Base-by-base conservation (phyloP, 2,888 invertebrate species). In the Ectobius pallidus region DNA sequence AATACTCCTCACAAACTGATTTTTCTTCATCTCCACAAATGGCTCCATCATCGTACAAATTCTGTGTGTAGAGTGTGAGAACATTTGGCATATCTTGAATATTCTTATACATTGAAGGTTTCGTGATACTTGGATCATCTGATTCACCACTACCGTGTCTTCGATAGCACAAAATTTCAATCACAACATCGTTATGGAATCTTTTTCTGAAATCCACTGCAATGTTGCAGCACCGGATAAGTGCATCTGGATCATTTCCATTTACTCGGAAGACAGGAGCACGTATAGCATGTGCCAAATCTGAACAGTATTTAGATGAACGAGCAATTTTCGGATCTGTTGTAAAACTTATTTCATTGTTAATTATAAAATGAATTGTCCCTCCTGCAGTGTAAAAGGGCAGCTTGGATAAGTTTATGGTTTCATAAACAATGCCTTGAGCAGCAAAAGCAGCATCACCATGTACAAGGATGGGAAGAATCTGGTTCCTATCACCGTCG, bases 181-280 rank as follows among this genome's bases (percentile, higher is more conserved):
- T 86, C 25, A 95, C 91, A 69, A 92, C 91, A 83, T 96, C 95
- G 82, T 94, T 95, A 82, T 92, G 92, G 86, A 94, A 97, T 70
- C 87, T 89, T 77, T 92, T 89, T 78, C 96, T 89, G 74, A 52
- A 98, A 81, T 96, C 94, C 62, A 96, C 92, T 39, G 97, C 97
- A 20, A 97, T 88, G 78, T 92, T 92, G 78, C 93, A 94, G 16
- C 93, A 95, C 81, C 94, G 92, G 80, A 94, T 89, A 52, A 96
- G 96, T 16, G 95, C 95, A 81, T 97, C 97, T 0, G 96, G 93
- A 83, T 97, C 95, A 82, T 97, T 96, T 14, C 91, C 94, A 81
- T 97, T 97, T 22, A 97, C 97, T 83, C 97, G 97, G 85, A 97
- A 91, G 75, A 98, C 93, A 0, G 97, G 97, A 14, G 96, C 95